phyloP scores from a whole-genome alignment of 2,113 vertebrate species.

The Conger conger region DNA sequence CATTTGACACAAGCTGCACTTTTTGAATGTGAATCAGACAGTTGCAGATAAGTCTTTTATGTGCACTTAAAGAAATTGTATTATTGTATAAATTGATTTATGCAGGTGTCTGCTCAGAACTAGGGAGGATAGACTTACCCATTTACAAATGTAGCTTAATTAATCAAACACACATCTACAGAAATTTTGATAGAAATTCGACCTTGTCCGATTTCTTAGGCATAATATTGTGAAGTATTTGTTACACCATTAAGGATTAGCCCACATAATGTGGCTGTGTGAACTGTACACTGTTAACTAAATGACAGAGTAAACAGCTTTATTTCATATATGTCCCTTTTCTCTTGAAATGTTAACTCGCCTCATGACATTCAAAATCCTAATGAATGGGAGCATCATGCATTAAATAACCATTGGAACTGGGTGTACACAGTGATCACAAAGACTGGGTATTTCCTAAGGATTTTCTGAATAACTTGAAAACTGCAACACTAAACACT shows the following conservation, averaged over 20 bases:
- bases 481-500: neutral
- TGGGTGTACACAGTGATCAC: no score
- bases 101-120: neutral
- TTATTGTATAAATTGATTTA: no score
- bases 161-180: neutral
- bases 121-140: neutral
- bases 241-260: neutral
- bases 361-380: no score
- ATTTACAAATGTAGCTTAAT: neutral
- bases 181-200: neutral
- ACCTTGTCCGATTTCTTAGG: no score
- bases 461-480: no score
- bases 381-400: no score
- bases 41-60: neutral
- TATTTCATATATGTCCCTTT: neutral
- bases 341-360: neutral
- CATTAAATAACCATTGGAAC: no score
- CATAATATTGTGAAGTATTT: neutral
- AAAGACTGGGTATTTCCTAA: no score
- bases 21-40: neutral
- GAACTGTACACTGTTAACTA: neutral
- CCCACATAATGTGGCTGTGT: neutral
- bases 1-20: neutral
- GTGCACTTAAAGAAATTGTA: no score
- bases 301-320: neutral